Percentiles rank a stretch among this genome's conserved stretches.
These are phyloP conservation scores for Cotesia chilonis DNA, from an alignment of 1,140 invertebrate species.

Conservation along the genomic window DNA sequence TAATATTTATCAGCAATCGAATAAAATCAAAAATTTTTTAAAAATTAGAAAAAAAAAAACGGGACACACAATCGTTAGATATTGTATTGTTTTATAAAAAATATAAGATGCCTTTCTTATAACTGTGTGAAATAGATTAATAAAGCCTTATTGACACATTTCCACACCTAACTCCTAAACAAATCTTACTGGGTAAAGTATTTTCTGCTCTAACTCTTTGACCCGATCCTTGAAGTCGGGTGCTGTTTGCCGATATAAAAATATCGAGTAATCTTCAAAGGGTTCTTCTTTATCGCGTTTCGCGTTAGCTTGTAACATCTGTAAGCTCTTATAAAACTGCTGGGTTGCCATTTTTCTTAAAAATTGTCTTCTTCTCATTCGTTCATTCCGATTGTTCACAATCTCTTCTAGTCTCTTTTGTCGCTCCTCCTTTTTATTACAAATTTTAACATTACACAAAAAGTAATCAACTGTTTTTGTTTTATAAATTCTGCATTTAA, in stretches of 20 bases:
- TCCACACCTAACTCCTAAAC: conserved; percentile 14
- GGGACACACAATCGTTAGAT: conserved; percentile 4
- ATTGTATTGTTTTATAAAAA: neutral
- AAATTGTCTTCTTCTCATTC: conserved; percentile 72
- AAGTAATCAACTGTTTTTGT: conserved; percentile 5
- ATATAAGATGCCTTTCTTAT: neutral
- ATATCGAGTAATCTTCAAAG: conserved; percentile 80
- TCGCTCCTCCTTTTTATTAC: conserved; percentile 70
- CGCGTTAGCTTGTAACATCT: conserved; percentile 77
- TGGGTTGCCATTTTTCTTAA: conserved; percentile 75
- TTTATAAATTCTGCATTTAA: neutral
- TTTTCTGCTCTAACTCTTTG: conserved; percentile 79
- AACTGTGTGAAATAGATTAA: conserved; percentile 18
- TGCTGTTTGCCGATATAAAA: conserved; percentile 77
- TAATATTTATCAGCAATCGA: conserved; percentile 10
- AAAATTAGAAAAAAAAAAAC: conserved; percentile 18
- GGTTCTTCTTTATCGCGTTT: conserved; percentile 68
- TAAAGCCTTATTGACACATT: conserved; percentile 27
- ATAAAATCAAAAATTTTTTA: neutral
- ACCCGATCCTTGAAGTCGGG: conserved; percentile 80
- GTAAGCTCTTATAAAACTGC: conserved; percentile 80
- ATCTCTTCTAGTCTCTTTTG: conserved; percentile 75
- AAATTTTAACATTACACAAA: conserved; percentile 26
- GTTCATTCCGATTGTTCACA: conserved; percentile 72
- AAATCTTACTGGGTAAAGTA: conserved; percentile 76